Conservation (phyloP, 1,140 invertebrate genomes). For the Drosophila pachea region DNA sequence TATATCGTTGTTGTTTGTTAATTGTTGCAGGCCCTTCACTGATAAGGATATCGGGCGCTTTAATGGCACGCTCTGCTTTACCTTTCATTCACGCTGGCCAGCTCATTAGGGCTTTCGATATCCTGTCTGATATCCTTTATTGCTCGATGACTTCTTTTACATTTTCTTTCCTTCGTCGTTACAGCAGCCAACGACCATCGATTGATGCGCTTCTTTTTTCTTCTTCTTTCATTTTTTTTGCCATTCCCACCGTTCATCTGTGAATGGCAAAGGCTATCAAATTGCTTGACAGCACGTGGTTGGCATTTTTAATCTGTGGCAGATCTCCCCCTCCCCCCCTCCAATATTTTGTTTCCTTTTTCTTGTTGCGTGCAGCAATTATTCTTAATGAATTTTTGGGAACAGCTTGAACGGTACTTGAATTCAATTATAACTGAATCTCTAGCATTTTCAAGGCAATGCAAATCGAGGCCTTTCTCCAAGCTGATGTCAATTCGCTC, state of each 20-base stretch:
- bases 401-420: slow-evolving; percentile 10
- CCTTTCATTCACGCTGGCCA: slow-evolving; percentile 15
- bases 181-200: slow-evolving; percentile 31
- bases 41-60: slow-evolving; percentile 63
- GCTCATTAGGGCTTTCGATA: slow-evolving; percentile 62
- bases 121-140: slow-evolving; percentile 68
- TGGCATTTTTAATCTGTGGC: slow-evolving; percentile 41
- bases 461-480: no score
- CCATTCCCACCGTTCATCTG: slow-evolving; percentile 18
- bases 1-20: slow-evolving; percentile 68
- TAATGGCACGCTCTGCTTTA: slow-evolving; percentile 24
- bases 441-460: no score
- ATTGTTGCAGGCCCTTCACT: slow-evolving; percentile 59
- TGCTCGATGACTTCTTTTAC: slow-evolving; percentile 61
- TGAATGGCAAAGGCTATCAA: slow-evolving; percentile 54
- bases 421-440: slow-evolving; percentile 9
- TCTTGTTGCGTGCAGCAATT: slow-evolving; percentile 14
- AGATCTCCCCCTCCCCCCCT: background rate
- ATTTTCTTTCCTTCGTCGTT: slow-evolving; percentile 44
- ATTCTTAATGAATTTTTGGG: slow-evolving; percentile 28
- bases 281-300: slow-evolving; percentile 53
- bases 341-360: background rate
- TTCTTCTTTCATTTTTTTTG: slow-evolving; percentile 15
- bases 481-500: no score
- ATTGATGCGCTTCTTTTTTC: slow-evolving; percentile 31